phyloP scores from a whole-genome alignment of 2,888 invertebrate species.

The Alviniconcha strummeri region DNA sequence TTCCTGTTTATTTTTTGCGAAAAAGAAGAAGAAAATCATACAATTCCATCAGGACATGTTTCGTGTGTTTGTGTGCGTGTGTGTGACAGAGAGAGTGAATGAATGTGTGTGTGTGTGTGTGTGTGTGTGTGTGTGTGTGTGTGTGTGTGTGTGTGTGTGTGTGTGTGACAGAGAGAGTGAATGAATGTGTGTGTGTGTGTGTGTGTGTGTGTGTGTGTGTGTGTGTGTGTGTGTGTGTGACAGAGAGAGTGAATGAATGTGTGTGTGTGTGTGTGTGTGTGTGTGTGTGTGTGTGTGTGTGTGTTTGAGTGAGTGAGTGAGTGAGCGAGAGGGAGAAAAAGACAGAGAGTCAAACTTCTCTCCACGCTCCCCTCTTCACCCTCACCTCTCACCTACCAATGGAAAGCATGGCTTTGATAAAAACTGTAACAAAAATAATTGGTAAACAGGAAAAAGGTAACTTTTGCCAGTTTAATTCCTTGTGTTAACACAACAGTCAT shows the following conservation, averaged over 20 bases:
- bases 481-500: no score
- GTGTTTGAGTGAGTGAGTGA: neutral
- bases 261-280: neutral
- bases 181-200: neutral
- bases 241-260: neutral
- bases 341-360: no score
- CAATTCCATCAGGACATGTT: neutral
- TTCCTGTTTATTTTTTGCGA: neutral
- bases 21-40: neutral
- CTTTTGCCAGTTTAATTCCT: no score
- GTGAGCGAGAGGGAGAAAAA: neutral
- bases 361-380: no score
- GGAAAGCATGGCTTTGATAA: no score
- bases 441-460: no score
- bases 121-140: constrained; percentile 4
- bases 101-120: neutral
- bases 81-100: no score
- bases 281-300: neutral
- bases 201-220: neutral
- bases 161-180: neutral
- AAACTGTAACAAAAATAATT: no score
- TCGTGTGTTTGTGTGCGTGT: neutral
- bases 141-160: constrained; percentile 8
- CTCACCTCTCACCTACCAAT: no score
- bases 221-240: neutral